Percentiles rank a stretch among this genome's conserved stretches.
These are phyloP conservation scores for Austrofundulus limnaeus DNA, from an alignment of 2,113 vertebrate species.

Conservation along the genomic window DNA sequence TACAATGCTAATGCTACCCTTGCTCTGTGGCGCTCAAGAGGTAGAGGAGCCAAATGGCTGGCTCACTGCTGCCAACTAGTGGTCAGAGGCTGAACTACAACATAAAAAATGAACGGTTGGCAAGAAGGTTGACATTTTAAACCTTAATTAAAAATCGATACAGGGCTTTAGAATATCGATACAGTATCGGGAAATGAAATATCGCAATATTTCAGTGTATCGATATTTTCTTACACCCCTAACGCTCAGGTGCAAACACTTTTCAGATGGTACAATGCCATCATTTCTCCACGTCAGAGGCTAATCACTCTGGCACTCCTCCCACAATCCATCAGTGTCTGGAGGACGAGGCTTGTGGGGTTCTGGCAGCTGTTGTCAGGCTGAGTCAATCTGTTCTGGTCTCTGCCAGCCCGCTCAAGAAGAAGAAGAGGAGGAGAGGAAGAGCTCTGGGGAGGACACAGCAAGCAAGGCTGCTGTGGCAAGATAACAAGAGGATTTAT, in stretches of 20 bases:
- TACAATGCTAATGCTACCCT: no score
- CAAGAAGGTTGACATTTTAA: no score
- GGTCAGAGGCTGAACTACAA: no score
- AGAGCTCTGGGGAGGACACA: constrained; percentile 44
- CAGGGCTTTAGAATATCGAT: no score
- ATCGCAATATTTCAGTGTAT: no score
- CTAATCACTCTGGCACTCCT: constrained; percentile 68
- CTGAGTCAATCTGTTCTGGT: constrained; percentile 63
- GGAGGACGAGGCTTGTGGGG: constrained; percentile 49
- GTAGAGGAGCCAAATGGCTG: no score
- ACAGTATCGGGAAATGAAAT: no score
- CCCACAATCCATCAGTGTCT: constrained; percentile 72
- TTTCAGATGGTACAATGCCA: constrained; percentile 44
- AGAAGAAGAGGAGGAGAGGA: constrained; percentile 32
- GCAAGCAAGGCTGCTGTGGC: constrained; percentile 42
- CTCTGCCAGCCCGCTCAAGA: constrained; percentile 16
- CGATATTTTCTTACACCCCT: no score
- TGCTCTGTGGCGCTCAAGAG: no score
- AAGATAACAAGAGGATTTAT: constrained; percentile 68
- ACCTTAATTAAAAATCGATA: no score
- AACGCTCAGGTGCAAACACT: constrained; percentile 45
- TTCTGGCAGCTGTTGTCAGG: constrained; percentile 71
- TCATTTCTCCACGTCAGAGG: constrained; percentile 59
- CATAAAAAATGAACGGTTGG: no score
- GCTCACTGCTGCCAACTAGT: no score